Evolutionary conservation across 2,797 vertebrate genomes (phyloP).

Genomic region (Potorous gilbertii): DNA sequence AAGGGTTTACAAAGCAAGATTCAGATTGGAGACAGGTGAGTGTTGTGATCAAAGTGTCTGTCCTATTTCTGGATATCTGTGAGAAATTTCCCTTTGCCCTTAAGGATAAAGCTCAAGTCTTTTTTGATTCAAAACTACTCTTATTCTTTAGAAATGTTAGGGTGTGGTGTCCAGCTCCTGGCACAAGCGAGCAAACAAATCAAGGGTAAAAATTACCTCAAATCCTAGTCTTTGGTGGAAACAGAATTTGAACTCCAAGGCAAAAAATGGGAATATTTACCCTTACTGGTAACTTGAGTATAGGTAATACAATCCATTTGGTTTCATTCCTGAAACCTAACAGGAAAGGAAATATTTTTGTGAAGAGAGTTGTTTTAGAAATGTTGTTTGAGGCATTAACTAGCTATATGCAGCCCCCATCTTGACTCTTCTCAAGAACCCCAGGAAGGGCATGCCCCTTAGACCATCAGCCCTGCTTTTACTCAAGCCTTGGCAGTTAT

Average conservation of each 20-base stretch:
- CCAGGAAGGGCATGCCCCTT: background rate
- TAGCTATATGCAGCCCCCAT: background rate
- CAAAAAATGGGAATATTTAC: conserved; percentile 25
- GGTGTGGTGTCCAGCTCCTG: background rate
- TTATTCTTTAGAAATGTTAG: conserved; percentile 21
- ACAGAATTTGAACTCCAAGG: conserved; percentile 1
- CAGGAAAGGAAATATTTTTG: background rate
- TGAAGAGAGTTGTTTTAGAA: background rate
- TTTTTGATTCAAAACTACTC: background rate
- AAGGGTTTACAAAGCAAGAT: background rate
- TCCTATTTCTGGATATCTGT: background rate
- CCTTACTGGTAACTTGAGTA: background rate
- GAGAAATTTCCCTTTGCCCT: conserved; percentile 29
- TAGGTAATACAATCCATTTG: background rate
- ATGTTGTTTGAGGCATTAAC: background rate
- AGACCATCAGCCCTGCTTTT: background rate
- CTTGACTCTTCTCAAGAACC: background rate
- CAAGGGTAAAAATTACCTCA: background rate
- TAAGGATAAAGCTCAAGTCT: background rate
- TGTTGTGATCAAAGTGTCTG: conserved; percentile 1
- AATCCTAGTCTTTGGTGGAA: conserved; percentile 27
- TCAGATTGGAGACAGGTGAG: background rate
- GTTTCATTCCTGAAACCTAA: background rate
- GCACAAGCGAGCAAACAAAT: conserved; percentile 28
- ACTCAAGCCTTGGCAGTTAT: background rate